Percentiles rank a stretch among this genome's conserved stretches.
phyloP scores from a whole-genome alignment of 2,797 vertebrate species.

The Falco naumanni region DNA sequence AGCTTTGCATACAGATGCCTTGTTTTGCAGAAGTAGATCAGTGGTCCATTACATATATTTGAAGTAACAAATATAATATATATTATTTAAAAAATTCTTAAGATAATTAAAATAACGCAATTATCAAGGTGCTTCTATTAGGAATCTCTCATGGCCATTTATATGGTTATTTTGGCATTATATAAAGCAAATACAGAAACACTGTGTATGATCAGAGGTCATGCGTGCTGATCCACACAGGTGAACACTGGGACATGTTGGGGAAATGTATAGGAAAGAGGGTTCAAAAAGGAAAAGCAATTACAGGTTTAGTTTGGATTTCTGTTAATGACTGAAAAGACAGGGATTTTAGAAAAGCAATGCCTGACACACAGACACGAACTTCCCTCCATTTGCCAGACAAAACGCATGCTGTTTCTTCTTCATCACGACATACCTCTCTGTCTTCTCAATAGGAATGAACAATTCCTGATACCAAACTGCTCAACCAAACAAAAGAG shows the following conservation, averaged over 20 bases:
- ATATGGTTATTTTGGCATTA: background rate
- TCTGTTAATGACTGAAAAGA: background rate
- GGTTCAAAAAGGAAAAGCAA: background rate
- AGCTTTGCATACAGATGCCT: background rate
- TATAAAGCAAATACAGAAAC: background rate
- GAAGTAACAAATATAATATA: background rate
- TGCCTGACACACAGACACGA: background rate
- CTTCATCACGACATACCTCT: background rate
- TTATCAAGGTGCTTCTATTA: background rate
- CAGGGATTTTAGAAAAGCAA: background rate
- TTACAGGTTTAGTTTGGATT: background rate
- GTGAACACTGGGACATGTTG: background rate
- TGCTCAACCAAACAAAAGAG: conserved; percentile 8
- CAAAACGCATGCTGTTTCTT: background rate
- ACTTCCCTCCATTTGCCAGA: background rate
- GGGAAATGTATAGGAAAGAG: background rate
- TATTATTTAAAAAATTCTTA: background rate
- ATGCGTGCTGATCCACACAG: background rate
- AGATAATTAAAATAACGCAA: background rate
- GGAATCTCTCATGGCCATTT: accelerated
- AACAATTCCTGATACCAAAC: background rate
- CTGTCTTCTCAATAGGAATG: background rate
- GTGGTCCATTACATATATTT: background rate
- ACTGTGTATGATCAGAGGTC: background rate
- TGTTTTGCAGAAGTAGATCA: background rate